phyloP scores from a whole-genome alignment of 2,888 invertebrate genomes.

The Troilus luridus region DNA sequence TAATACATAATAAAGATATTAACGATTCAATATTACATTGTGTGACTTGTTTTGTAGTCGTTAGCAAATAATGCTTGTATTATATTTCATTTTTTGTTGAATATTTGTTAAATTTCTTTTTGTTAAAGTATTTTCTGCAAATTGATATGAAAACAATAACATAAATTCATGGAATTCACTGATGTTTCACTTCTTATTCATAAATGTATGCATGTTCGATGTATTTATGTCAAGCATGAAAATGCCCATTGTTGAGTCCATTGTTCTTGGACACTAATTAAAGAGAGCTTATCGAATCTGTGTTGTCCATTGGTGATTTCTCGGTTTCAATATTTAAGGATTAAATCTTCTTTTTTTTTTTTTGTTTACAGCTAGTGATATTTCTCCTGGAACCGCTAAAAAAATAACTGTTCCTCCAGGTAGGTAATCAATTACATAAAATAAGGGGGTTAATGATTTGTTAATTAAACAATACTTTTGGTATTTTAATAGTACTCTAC shows the following conservation, averaged over 20 bases:
- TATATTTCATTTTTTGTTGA: too few species aligned
- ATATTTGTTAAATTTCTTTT: too few species aligned
- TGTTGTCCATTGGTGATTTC: background rate
- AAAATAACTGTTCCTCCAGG: background rate
- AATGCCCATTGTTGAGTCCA: background rate
- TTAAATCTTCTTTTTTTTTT: background rate
- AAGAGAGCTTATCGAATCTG: background rate
- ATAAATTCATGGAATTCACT: too few species aligned
- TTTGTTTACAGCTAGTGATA: constrained; percentile 35
- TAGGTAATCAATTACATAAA: background rate
- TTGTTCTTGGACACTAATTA: background rate
- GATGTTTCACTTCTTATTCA: background rate
- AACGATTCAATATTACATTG: too few species aligned
- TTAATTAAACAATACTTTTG: too few species aligned
- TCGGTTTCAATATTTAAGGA: background rate
- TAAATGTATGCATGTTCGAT: background rate
- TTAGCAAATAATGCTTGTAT: too few species aligned
- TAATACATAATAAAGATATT: too few species aligned
- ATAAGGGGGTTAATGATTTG: too few species aligned
- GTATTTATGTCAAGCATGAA: background rate
- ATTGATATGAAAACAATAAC: too few species aligned
- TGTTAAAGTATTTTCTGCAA: too few species aligned
- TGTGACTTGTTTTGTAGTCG: too few species aligned
- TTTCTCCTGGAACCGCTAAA: background rate
- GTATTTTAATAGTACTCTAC: too few species aligned